Conservation (phyloP, 2,113 vertebrate species). For the Progne subis region DNA sequence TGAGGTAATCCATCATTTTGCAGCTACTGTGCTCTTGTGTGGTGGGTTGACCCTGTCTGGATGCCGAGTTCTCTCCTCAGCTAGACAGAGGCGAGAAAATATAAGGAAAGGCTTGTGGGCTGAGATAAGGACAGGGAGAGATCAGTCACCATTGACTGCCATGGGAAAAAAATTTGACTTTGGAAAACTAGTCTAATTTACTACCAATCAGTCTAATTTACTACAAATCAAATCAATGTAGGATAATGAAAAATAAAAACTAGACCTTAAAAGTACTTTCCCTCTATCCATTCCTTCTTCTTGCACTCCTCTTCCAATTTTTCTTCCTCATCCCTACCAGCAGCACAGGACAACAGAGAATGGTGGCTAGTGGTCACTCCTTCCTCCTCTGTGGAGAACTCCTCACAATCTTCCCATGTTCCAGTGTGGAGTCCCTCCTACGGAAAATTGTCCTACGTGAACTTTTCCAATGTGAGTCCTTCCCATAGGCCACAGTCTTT, state of each 20-base stretch:
- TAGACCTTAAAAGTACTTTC: not conserved
- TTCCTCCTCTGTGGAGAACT: not conserved
- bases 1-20: fast-evolving
- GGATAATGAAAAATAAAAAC: not conserved
- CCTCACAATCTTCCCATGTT: not conserved
- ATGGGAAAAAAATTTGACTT: not conserved
- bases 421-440: not conserved
- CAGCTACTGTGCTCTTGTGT: not conserved
- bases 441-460: fast-evolving
- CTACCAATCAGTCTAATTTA: not conserved
- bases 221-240: not conserved
- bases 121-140: not conserved
- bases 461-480: fast-evolving
- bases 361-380: not conserved
- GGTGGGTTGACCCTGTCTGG: not conserved
- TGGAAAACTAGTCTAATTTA: not conserved
- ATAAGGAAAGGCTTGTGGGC: fast-evolving
- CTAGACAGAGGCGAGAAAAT: not conserved
- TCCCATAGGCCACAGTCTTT: not conserved
- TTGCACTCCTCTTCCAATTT: not conserved
- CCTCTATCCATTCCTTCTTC: not conserved
- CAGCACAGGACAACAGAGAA: not conserved
- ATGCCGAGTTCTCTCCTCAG: not conserved
- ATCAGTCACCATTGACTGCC: not conserved
- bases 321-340: not conserved